A percentile compares a stretch with the other conserved stretches of the same genome.
Evolutionary conservation across 2,113 vertebrate species (phyloP).

Genomic region (Ceratotherium simum): DNA sequence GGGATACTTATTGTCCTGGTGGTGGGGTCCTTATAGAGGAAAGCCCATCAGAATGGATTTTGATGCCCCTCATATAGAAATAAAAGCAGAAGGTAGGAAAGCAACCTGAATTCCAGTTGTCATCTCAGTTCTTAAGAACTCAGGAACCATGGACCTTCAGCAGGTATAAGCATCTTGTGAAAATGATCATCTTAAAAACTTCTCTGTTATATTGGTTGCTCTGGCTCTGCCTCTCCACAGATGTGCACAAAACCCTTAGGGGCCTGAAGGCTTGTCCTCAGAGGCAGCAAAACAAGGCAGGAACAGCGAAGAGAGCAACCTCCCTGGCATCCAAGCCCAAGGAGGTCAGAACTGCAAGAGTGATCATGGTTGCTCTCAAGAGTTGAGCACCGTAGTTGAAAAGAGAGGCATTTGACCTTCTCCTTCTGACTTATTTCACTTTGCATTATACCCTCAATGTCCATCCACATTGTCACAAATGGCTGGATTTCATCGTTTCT

Average conservation of each 20-base stretch:
- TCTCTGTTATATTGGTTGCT: background rate
- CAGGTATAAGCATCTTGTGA: background rate
- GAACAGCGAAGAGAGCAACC: background rate
- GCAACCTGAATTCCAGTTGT: background rate
- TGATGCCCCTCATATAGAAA: background rate
- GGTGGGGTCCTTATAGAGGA: background rate
- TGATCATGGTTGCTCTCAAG: background rate
- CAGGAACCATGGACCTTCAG: background rate
- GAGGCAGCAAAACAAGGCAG: background rate
- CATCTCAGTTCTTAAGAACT: background rate
- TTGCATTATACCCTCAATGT: no score
- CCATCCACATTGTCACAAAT: no score
- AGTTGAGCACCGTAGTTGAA: no score
- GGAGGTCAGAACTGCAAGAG: background rate
- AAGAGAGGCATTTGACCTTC: no score
- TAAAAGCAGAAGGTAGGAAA: background rate
- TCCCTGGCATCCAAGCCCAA: no score
- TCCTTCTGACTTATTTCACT: no score
- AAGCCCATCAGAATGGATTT: background rate
- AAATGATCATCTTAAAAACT: background rate
- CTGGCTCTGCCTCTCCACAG: background rate
- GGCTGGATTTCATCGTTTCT: no score
- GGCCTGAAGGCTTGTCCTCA: background rate
- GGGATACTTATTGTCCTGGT: background rate
- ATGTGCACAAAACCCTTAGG: background rate